phyloP scores from a whole-genome alignment of 1,140 invertebrate species.

The Trachelipus rathkii region DNA sequence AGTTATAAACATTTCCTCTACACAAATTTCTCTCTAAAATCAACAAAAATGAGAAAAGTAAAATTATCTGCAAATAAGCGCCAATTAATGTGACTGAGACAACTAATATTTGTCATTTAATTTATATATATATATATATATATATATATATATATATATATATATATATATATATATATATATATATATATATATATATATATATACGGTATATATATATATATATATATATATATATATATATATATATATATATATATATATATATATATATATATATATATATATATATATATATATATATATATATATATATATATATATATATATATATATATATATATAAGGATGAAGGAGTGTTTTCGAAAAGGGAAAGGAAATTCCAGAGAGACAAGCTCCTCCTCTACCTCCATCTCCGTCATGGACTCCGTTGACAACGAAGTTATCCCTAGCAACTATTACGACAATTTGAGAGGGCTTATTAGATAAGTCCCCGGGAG shows the following conservation, averaged over 20 bases:
- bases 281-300: background rate
- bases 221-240: background rate
- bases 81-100: too few species aligned
- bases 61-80: too few species aligned
- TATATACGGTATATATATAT: too few species aligned
- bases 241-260: background rate
- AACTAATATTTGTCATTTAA: background rate
- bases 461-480: too few species aligned
- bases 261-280: background rate
- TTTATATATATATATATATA: background rate
- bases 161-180: background rate
- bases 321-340: background rate
- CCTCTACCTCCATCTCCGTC: too few species aligned
- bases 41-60: too few species aligned
- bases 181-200: background rate
- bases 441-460: too few species aligned
- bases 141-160: background rate
- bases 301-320: background rate
- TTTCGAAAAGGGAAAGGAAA: background rate
- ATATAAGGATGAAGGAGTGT: background rate
- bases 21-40: too few species aligned
- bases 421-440: too few species aligned
- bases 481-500: too few species aligned
- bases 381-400: too few species aligned
- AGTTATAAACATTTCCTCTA: too few species aligned